Conservation (phyloP, 1,140 invertebrate genomes). For the Pseudomyrmex concolor region DNA sequence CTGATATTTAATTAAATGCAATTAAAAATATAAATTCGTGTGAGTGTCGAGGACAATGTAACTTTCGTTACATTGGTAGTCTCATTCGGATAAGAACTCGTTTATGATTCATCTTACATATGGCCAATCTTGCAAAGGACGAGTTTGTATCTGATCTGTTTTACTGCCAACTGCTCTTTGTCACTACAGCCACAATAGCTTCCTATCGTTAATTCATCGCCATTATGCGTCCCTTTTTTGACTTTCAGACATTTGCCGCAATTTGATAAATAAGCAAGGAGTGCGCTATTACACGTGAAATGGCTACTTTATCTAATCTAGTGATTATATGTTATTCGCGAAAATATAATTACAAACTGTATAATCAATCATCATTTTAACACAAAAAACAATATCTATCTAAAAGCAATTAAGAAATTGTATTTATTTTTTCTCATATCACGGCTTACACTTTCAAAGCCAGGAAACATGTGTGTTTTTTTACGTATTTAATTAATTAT, state of each 20-base stretch:
- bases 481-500: slow-evolving; percentile 35
- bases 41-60: neutral
- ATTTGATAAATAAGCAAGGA: slow-evolving; percentile 35
- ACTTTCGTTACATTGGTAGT: too few species aligned
- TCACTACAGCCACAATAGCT: slow-evolving; percentile 17
- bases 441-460: neutral
- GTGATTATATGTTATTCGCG: neutral
- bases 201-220: slow-evolving; percentile 35
- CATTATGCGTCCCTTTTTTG: slow-evolving; percentile 17
- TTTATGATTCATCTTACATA: slow-evolving; percentile 19
- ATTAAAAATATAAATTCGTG: neutral
- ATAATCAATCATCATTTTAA: neutral
- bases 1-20: slow-evolving; percentile 10
- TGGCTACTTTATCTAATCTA: neutral
- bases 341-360: neutral
- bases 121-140: slow-evolving; percentile 7
- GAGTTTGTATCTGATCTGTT: slow-evolving; percentile 53
- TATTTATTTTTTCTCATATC: neutral
- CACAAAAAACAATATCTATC: too few species aligned
- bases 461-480: neutral
- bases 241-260: slow-evolving; percentile 7
- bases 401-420: neutral
- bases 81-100: slow-evolving; percentile 66
- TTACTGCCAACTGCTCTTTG: slow-evolving; percentile 53
- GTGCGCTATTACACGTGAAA: neutral